Evolutionary conservation across 2,888 invertebrate genomes (phyloP).

Genomic region (Microdon myrmicae): DNA sequence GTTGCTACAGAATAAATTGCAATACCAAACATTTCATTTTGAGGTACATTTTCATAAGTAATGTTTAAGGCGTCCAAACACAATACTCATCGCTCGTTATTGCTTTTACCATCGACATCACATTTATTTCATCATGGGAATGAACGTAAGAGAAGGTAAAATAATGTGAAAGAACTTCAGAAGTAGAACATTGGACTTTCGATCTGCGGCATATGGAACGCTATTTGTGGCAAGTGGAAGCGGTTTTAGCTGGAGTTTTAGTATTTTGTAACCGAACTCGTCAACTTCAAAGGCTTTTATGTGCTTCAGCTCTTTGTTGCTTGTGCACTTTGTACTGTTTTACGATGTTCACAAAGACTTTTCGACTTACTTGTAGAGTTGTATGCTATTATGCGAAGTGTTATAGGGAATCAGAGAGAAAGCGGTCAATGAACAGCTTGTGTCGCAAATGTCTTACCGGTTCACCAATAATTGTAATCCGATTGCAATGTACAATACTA

Average conservation of each 20-base stretch:
- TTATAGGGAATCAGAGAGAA: no score
- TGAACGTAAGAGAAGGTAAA: neutral
- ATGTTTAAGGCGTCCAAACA: no score
- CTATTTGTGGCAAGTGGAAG: no score
- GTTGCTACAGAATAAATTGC: no score
- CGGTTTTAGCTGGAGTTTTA: slow-evolving; percentile 11
- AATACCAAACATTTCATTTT: no score
- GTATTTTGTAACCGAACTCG: slow-evolving; percentile 11
- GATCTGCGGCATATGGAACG: slow-evolving; percentile 22
- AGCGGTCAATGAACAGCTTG: neutral
- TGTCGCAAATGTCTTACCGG: slow-evolving; percentile 19
- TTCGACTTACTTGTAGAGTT: no score
- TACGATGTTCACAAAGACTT: no score
- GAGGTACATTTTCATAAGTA: no score
- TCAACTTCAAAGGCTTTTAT: slow-evolving; percentile 32
- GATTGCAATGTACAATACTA: slow-evolving; percentile 16
- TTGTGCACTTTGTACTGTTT: slow-evolving; percentile 1
- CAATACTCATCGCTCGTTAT: no score
- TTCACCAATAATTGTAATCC: slow-evolving; percentile 11
- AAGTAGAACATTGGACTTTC: slow-evolving; percentile 27
- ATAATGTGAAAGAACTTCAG: no score
- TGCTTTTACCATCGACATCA: slow-evolving; percentile 2
- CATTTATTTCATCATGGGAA: neutral
- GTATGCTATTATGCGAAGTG: no score
- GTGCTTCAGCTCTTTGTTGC: slow-evolving; percentile 11